These are phyloP conservation scores for Amphiura filiformis DNA, from an alignment of 35 echinoderm and acorn worm species.

Conservation along the genomic window DNA sequence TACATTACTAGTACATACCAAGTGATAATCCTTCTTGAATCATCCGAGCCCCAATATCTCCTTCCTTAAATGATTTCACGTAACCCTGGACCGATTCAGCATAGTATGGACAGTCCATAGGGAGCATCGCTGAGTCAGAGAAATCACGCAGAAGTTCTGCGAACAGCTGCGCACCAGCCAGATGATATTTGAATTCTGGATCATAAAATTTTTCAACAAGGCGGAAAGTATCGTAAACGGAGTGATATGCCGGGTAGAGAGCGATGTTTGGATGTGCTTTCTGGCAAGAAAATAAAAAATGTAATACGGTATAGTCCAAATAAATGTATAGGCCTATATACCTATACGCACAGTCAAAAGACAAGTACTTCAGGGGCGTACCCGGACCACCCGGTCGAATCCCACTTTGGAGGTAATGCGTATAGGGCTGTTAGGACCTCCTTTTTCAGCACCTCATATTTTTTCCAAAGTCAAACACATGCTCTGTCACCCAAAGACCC, in stretches of 20 bases:
- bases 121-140: slow-evolving; percentile 57
- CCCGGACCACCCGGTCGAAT: too few relatives aligned
- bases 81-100: slow-evolving; percentile 51
- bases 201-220: slow-evolving; percentile 68
- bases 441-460: too few relatives aligned
- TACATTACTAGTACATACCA: slow-evolving; percentile 25
- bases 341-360: background rate
- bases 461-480: too few relatives aligned
- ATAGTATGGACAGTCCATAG: slow-evolving; percentile 52
- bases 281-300: slow-evolving; percentile 17
- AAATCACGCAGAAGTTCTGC: slow-evolving; percentile 59
- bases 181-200: slow-evolving; percentile 61
- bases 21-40: slow-evolving; percentile 40
- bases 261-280: slow-evolving; percentile 43
- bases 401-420: too few relatives aligned
- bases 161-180: slow-evolving; percentile 44
- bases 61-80: slow-evolving; percentile 39
- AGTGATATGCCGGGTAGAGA: slow-evolving; percentile 82
- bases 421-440: too few relatives aligned
- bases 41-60: slow-evolving; percentile 46
- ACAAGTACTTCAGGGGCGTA: background rate
- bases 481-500: too few relatives aligned
- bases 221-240: slow-evolving; percentile 83
- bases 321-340: background rate
- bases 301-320: background rate